Evolutionary conservation across 92 coral and sea anemone genomes (phyloP).

Genomic region (Umimayanthus chanpuru): DNA sequence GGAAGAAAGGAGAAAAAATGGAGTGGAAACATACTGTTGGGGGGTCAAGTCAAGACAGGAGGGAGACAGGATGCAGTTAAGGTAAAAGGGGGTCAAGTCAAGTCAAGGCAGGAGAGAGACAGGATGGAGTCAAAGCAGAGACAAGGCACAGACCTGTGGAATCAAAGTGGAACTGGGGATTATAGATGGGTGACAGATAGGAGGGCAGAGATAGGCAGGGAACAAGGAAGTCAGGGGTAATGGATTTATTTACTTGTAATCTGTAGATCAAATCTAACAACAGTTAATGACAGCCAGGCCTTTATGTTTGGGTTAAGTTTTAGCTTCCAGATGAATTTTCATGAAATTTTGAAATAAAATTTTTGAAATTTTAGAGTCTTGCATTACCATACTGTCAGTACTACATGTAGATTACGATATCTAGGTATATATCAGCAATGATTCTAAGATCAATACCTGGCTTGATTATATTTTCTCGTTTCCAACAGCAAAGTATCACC

Average conservation of each 20-base stretch:
- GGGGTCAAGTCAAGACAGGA: background rate
- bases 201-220: background rate
- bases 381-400: no score
- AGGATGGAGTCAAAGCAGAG: background rate
- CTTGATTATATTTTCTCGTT: conserved; percentile 1
- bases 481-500: conserved; percentile 81
- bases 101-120: background rate
- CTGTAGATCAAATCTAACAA: background rate
- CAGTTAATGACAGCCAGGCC: no score
- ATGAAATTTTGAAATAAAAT: no score
- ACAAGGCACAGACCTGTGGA: background rate
- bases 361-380: no score
- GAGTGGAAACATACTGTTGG: background rate
- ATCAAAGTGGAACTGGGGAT: background rate
- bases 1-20: background rate
- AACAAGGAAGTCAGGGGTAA: background rate
- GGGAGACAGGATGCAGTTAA: background rate
- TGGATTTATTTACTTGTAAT: background rate
- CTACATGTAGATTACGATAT: no score
- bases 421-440: no score
- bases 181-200: background rate
- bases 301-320: no score
- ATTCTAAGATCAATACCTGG: no score
- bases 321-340: no score
- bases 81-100: background rate